phyloP scores from a whole-genome alignment of 2,797 vertebrate species.

The Halcyon leucocephala region DNA sequence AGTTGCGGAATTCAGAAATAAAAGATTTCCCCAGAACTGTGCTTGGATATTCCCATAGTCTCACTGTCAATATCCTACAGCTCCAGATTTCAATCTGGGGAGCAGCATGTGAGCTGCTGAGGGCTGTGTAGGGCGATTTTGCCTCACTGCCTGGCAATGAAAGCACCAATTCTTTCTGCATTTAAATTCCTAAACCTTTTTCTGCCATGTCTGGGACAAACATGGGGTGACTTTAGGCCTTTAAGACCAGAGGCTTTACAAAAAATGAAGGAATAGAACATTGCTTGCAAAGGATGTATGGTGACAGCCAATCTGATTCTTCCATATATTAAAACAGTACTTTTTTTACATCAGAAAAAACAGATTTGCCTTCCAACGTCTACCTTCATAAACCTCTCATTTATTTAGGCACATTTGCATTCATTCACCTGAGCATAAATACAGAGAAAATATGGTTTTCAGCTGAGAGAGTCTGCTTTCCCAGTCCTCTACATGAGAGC shows the following conservation, averaged over 20 bases:
- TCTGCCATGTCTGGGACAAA: not conserved
- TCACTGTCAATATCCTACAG: not conserved
- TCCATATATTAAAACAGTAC: not conserved
- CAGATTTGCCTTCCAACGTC: not conserved
- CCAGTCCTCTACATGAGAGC: not conserved
- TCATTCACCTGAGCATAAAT: not conserved
- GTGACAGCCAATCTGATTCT: not conserved
- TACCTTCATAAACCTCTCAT: not conserved
- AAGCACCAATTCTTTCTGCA: not conserved
- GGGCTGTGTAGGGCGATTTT: not conserved
- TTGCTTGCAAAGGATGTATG: not conserved
- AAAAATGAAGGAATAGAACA: not conserved
- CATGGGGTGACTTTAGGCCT: not conserved
- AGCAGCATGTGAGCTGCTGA: not conserved
- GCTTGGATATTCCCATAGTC: not conserved
- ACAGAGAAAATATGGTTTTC: not conserved
- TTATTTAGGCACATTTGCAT: not conserved
- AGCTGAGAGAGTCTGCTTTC: not conserved
- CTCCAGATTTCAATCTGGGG: not conserved
- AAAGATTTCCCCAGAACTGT: not conserved
- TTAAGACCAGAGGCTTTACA: not conserved
- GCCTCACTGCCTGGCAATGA: not conserved
- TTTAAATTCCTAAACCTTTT: slow-evolving; percentile 15
- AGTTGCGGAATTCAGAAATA: not conserved
- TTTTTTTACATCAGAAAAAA: not conserved